Conservation (phyloP, 2,113 vertebrate genomes). For the Heptranchias perlo region DNA sequence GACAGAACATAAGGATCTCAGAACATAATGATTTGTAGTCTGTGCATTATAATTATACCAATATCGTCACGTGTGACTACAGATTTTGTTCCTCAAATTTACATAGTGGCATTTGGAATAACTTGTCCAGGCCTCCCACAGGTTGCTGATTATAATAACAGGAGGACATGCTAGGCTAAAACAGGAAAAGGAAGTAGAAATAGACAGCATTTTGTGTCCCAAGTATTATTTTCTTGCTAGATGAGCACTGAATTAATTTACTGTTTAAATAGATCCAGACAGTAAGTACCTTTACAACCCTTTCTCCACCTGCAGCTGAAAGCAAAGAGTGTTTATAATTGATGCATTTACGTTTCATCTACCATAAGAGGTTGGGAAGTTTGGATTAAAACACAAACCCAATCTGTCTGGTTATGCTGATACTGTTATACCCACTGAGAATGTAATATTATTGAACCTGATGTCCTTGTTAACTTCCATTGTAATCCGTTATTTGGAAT, state of each 20-base stretch:
- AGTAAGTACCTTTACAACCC: neutral
- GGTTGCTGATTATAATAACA: neutral
- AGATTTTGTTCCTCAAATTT: neutral
- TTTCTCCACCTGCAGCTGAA: neutral
- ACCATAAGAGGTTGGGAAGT: neutral
- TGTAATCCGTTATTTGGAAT: conserved; percentile 26
- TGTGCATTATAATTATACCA: neutral
- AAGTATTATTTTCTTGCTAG: neutral
- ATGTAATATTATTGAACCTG: conserved; percentile 1
- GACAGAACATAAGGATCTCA: neutral
- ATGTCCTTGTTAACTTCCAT: conserved; percentile 8
- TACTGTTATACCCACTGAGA: neutral
- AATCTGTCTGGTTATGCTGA: conserved; percentile 7
- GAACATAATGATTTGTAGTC: neutral
- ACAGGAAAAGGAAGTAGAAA: neutral
- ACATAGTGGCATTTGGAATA: neutral
- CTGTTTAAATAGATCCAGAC: neutral
- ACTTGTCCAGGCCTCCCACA: neutral
- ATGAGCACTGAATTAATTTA: neutral
- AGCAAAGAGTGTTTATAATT: neutral
- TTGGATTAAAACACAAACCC: neutral
- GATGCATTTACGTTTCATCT: neutral
- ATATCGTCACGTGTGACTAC: neutral
- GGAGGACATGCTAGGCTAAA: neutral
- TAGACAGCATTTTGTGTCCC: neutral